phyloP scores from a whole-genome alignment of 2,888 invertebrate genomes.

The Desoria tigrina region DNA sequence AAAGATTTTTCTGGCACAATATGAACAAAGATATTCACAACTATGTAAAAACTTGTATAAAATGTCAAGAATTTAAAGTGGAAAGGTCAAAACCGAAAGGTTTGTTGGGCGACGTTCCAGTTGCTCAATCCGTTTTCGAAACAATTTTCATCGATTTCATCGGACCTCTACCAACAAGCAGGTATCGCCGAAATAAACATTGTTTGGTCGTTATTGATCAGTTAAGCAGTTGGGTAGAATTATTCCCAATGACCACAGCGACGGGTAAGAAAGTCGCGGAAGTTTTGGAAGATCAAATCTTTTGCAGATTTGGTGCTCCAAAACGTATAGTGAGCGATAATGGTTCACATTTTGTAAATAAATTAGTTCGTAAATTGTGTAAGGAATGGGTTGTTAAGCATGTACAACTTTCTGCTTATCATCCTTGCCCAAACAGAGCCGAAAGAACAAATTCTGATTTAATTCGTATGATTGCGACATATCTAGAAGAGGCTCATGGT shows the following conservation, averaged over 20 bases:
- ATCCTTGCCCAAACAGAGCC: slow-evolving; percentile 15
- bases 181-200: background rate
- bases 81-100: no score
- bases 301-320: no score
- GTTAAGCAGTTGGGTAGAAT: slow-evolving; percentile 4
- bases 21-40: no score
- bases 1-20: no score
- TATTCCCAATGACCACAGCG: no score
- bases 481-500: background rate
- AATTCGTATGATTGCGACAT: slow-evolving; percentile 16
- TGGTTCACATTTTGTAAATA: slow-evolving; percentile 21
- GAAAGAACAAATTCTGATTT: slow-evolving; percentile 25
- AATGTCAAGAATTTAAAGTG: no score
- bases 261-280: slow-evolving; percentile 12
- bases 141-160: no score
- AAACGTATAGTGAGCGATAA: slow-evolving; percentile 20
- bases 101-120: no score
- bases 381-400: slow-evolving; percentile 15
- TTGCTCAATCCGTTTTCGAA: no score
- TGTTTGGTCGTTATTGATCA: slow-evolving; percentile 6
- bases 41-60: no score
- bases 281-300: no score
- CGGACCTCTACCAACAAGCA: no score
- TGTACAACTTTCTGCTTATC: slow-evolving; percentile 6
- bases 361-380: slow-evolving; percentile 14